Evolutionary conservation across 2,113 vertebrate species (phyloP).

Genomic region (Porphyrio hochstetteri): DNA sequence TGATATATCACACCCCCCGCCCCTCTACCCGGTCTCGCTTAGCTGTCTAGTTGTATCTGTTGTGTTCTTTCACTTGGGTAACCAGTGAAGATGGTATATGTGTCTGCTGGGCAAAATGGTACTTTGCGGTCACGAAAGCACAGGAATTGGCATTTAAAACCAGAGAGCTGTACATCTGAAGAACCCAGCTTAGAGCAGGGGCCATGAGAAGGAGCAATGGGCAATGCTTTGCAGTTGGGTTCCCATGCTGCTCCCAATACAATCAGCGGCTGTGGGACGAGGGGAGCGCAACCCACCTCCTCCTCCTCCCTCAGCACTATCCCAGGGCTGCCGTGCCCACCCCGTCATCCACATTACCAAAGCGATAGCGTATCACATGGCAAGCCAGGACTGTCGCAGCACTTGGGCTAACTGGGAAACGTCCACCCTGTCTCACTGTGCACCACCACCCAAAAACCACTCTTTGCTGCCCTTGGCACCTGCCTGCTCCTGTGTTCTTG

Average conservation of each 20-base stretch:
- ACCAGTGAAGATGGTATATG: conserved; percentile 39
- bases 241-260: not conserved
- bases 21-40: not conserved
- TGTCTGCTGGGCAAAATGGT: conserved; percentile 53
- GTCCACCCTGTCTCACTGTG: not conserved
- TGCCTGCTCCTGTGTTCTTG: not conserved
- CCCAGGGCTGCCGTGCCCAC: not conserved
- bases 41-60: not conserved
- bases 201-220: not conserved
- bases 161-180: not conserved
- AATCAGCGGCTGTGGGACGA: not conserved
- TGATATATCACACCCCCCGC: not conserved
- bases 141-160: conserved; percentile 37
- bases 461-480: not conserved
- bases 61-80: conserved; percentile 46
- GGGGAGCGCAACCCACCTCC: fast-evolving
- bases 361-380: not conserved
- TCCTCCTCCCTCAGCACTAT: not conserved
- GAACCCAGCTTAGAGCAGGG: not conserved
- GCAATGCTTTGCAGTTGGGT: not conserved
- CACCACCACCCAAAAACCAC: not conserved
- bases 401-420: not conserved
- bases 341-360: not conserved
- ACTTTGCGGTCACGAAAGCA: conserved; percentile 20
- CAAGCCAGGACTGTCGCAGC: not conserved